These are phyloP conservation scores for Pelusios castaneus DNA, from an alignment of 2,113 vertebrate genomes.

Conservation along the genomic window DNA sequence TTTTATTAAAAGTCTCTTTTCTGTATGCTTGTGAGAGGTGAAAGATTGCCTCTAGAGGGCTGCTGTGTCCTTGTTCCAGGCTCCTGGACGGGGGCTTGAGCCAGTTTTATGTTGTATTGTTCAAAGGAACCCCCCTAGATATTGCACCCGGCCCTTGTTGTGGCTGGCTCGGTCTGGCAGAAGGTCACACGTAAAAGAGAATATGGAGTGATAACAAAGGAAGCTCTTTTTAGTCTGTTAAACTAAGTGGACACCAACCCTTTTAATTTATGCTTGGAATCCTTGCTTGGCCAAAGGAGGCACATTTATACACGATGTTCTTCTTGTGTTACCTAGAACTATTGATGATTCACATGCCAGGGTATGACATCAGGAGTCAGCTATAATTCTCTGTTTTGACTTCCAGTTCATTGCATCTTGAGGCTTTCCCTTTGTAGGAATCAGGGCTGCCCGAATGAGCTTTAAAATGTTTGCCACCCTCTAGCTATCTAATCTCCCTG, in stretches of 20 bases:
- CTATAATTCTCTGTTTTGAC: slow-evolving; percentile 18
- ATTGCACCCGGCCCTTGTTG: too few species aligned
- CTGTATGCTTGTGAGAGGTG: too few species aligned
- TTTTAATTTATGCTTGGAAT: not conserved
- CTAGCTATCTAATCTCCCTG: not conserved
- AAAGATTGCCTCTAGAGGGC: too few species aligned
- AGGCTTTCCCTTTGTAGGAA: not conserved
- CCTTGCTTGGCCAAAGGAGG: slow-evolving; percentile 43
- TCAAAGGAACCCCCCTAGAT: too few species aligned
- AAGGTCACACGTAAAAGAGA: not conserved
- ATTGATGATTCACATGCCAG: not conserved
- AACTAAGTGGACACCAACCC: too few species aligned
- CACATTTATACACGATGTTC: not conserved
- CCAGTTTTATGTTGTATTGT: too few species aligned
- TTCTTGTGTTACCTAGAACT: not conserved
- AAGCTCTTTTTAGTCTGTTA: not conserved
- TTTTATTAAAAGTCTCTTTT: too few species aligned
- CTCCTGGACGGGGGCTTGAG: too few species aligned
- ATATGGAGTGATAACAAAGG: not conserved
- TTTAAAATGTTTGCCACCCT: not conserved
- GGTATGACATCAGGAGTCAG: slow-evolving; percentile 19
- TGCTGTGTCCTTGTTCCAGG: too few species aligned
- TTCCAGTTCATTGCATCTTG: not conserved
- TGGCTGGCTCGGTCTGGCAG: too few species aligned
- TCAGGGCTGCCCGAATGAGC: not conserved